These are phyloP conservation scores for Syngnathus rostellatus DNA, from an alignment of 2,797 vertebrate species.

Conservation along the genomic window DNA sequence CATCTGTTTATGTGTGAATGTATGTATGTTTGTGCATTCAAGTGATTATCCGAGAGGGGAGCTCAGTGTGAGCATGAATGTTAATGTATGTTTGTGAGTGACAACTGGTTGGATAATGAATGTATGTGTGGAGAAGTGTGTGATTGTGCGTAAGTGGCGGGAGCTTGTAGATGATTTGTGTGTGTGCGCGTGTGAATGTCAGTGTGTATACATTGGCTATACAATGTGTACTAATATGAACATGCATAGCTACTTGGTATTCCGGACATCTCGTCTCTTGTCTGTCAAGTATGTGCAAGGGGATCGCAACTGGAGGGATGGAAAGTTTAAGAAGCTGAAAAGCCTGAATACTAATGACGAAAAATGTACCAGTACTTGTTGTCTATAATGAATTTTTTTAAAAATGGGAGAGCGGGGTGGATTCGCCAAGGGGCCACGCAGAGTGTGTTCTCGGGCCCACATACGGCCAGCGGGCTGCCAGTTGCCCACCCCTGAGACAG, in stretches of 20 bases:
- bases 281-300: conserved; percentile 55
- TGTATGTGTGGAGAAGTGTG: conserved; percentile 25
- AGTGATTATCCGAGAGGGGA: conserved; percentile 53
- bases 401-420: too few species aligned
- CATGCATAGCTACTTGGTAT: conserved; percentile 58
- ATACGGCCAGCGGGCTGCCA: too few species aligned
- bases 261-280: conserved; percentile 38
- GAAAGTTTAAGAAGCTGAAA: conserved; percentile 63
- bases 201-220: conserved; percentile 21
- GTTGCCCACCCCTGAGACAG: neutral
- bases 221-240: conserved; percentile 45
- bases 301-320: conserved; percentile 58
- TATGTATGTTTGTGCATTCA: conserved; percentile 54
- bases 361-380: conserved; percentile 35
- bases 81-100: conserved; percentile 57
- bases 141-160: conserved; percentile 24
- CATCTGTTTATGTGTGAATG: conserved; percentile 53
- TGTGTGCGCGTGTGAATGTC: neutral
- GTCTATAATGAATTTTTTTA: neutral
- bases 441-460: too few species aligned
- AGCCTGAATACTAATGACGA: conserved; percentile 61
- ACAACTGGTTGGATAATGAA: conserved; percentile 47
- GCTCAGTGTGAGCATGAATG: conserved; percentile 52
- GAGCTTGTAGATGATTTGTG: conserved; percentile 14
- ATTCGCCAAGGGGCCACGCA: too few species aligned